Evolutionary conservation across 1,140 invertebrate genomes (phyloP).

Genomic region (Hormaphis cornu): DNA sequence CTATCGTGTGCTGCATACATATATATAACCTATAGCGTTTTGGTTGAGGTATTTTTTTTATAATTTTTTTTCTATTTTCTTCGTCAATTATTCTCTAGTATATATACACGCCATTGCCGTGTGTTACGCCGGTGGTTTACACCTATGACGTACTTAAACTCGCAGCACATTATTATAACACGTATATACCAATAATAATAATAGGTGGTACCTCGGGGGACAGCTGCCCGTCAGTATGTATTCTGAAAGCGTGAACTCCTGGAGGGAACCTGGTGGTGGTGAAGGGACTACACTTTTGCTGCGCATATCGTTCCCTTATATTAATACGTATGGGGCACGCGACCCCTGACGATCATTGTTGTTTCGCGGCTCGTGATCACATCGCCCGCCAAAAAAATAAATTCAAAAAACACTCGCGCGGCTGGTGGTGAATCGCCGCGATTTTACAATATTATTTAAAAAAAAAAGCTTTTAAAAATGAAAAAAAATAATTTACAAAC

Average conservation of each 20-base stretch:
- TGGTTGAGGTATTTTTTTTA: slow-evolving; percentile 30
- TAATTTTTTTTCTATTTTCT: background rate
- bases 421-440: slow-evolving; percentile 26
- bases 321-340: slow-evolving; percentile 24
- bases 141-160: background rate
- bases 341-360: slow-evolving; percentile 25
- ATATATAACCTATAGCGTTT: slow-evolving; percentile 14
- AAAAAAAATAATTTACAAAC: too few relatives aligned
- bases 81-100: background rate
- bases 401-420: too few relatives aligned
- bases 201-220: background rate
- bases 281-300: slow-evolving; percentile 9
- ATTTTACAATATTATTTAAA: too few relatives aligned
- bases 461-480: too few relatives aligned
- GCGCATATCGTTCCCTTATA: background rate
- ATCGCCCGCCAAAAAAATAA: background rate
- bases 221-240: slow-evolving; percentile 25
- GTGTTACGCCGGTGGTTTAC: background rate
- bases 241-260: slow-evolving; percentile 21
- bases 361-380: background rate
- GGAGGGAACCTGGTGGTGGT: background rate
- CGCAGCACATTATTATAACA: too few relatives aligned
- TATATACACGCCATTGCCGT: background rate
- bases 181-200: background rate
- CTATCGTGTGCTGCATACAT: too few relatives aligned